Base-by-base conservation (phyloP, 2,797 vertebrate genomes). In the Poeciliopsis infans region DNA sequence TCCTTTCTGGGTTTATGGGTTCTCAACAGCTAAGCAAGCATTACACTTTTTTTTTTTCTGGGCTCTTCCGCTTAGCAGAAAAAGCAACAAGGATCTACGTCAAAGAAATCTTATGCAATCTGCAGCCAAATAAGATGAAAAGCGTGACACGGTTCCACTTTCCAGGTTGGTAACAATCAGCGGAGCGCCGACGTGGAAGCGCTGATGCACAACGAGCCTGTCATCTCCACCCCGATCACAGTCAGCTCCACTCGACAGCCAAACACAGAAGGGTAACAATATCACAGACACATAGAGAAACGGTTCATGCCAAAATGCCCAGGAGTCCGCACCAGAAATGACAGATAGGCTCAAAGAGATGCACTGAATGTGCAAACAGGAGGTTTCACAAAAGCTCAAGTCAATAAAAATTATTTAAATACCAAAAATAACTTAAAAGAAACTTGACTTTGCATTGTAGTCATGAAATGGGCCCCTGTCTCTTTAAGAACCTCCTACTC, bases 201-300 rank as follows among this genome's bases (percentile, higher is more conserved):
- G 55, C 23, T 20, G 25, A 78, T 13, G 81, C 85, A 69, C 15
- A 68, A 80, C 36, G 28, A 74, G 87, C 28, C 75, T 77, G 87
- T 85, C 83, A 85, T 87, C 87, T 89, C 86, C 82, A 33, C 83
- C 83, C 80, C 71, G 84, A 93, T 91, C 90, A 83, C 79, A 83
- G 93, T 91, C 92, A 87, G 86, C 79, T 75, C 74, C 82, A 81
- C 87, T 51, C 88, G 91, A 92, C 92, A 90, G 85, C 78, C 86
- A 83, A 90, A 80, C 86, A 81, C 46, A 77, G 81, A 28, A 72
- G 76, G 88, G 86, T 92, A 92, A 89, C 93, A 91, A 94, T 93
- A 92, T 6, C 89, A 33, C 79, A 83, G 39, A 71, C 72, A 76
- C 53, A 16, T 28, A 77, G 5, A 78, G 8, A 77, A 33, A 81